A percentile compares a stretch with the other conserved stretches of the same genome.
Conservation (phyloP, 2,888 invertebrate species). For the Lucinisca nassula region DNA sequence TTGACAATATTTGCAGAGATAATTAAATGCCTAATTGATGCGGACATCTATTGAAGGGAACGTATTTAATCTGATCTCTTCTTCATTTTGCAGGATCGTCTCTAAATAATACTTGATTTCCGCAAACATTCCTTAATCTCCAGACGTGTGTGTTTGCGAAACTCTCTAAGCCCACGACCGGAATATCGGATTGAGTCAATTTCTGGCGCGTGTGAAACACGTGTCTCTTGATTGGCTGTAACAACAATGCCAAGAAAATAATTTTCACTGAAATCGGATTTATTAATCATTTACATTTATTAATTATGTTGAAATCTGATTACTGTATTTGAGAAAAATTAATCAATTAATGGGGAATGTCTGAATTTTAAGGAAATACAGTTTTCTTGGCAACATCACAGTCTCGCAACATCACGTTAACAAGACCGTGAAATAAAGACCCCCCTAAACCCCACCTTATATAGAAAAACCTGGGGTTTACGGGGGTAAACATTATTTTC, state of each 20-base stretch:
- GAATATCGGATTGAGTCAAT: conserved; percentile 69
- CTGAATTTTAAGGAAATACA: too few species aligned
- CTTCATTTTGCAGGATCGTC: conserved; percentile 39
- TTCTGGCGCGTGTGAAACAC: conserved; percentile 63
- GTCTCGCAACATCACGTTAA: too few species aligned
- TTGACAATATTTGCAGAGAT: conserved; percentile 64
- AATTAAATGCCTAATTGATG: conserved; percentile 72
- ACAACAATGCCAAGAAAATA: conserved; percentile 45
- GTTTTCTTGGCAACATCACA: too few species aligned
- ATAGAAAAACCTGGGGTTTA: too few species aligned
- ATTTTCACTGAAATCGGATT: conserved; percentile 23
- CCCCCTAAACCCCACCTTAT: too few species aligned
- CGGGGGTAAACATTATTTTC: too few species aligned
- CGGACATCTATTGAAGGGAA: conserved; percentile 54
- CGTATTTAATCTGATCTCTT: conserved; percentile 65
- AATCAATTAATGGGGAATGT: not conserved
- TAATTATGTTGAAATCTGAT: not conserved
- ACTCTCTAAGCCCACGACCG: conserved; percentile 55
- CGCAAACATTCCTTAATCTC: conserved; percentile 48
- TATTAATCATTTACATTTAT: not conserved
- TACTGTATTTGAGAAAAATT: conserved; percentile 2
- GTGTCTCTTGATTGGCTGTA: conserved; percentile 64
- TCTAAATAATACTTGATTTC: conserved; percentile 63
- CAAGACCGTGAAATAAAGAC: too few species aligned
- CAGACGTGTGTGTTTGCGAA: not conserved